Base-by-base conservation (phyloP, 2,797 vertebrate genomes). In the Onychomys torridus region DNA sequence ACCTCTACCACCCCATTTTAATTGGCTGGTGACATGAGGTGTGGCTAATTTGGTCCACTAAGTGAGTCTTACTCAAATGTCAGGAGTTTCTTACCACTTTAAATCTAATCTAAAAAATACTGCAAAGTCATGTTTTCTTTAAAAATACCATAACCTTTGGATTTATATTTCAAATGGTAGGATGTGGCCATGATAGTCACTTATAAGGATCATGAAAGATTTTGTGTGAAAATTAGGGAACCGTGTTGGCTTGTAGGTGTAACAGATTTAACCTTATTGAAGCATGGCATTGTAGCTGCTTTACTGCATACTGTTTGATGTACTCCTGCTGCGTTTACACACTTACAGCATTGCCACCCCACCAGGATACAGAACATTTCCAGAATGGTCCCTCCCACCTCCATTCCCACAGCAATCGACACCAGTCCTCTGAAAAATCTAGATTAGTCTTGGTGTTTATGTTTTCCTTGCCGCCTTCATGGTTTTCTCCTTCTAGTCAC, bases 401-500 rank as follows among this genome's bases (percentile, higher is more conserved):
- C 43, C 43, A 52, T n/a, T 52, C 55, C 8, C 65, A 32, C 21
- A 14, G 71, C 55, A 46, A 85, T 43, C 69, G 25, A 46, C 86
- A 34, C 43, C 52, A 69, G 2, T 92, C 19, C 69, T 82, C 83
- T 73, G 46, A 82, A 23, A 23, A 43, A 4, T 78, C 5, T 40
- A 76, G 25, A 6, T 79, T 86, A 63, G 43, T 86, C 90, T 82
- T 78, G 7, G 77, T 90, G 65, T 59, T 76, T 52, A 32, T 73
- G 63, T 90, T 83, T 95, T 88, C 93, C 76, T 46, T 14, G 76
- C 37, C 75, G 40, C 61, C 69, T 87, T 86, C 21, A 40, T 65
- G 52, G 43, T 67, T 78, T 91, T 79, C 73, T 57, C 19, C 71
- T 23, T 25, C 40, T 34, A 52, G 57, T 69, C 89, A 9, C 43